Evolutionary conservation across 2,797 vertebrate species (phyloP).

Genomic region (Kryptopterus vitreolus): DNA sequence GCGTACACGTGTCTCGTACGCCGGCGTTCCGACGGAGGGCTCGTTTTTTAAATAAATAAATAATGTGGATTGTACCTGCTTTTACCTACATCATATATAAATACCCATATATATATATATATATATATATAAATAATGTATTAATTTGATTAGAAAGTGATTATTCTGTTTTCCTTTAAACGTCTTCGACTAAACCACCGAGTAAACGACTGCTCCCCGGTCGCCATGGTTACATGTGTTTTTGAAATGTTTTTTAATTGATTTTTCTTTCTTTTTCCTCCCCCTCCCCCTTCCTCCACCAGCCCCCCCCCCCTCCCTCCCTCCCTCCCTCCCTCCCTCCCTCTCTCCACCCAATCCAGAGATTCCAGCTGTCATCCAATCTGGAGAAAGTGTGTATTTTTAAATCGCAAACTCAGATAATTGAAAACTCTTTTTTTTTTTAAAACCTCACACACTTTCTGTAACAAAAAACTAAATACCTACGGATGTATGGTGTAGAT

Average conservation of each 20-base stretch:
- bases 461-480: no score
- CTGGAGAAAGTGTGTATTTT: background rate
- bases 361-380: conserved; percentile 16
- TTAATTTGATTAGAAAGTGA: no score
- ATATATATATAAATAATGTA: background rate
- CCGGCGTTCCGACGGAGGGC: conserved; percentile 50
- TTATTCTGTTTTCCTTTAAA: background rate
- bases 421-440: no score
- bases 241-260: background rate
- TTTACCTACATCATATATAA: background rate
- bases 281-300: no score
- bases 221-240: background rate
- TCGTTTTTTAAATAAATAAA: conserved; percentile 43
- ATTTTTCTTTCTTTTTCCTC: background rate
- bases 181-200: background rate
- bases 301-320: no score
- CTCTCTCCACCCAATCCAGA: background rate
- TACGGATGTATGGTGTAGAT: no score
- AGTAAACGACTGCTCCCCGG: background rate
- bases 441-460: no score
- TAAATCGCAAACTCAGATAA: no score
- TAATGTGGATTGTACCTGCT: background rate
- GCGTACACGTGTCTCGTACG: conserved; percentile 54
- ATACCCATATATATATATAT: background rate
- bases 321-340: no score